Evolutionary conservation across 2,888 invertebrate genomes (phyloP).

Genomic region (Meta bourneti): DNA sequence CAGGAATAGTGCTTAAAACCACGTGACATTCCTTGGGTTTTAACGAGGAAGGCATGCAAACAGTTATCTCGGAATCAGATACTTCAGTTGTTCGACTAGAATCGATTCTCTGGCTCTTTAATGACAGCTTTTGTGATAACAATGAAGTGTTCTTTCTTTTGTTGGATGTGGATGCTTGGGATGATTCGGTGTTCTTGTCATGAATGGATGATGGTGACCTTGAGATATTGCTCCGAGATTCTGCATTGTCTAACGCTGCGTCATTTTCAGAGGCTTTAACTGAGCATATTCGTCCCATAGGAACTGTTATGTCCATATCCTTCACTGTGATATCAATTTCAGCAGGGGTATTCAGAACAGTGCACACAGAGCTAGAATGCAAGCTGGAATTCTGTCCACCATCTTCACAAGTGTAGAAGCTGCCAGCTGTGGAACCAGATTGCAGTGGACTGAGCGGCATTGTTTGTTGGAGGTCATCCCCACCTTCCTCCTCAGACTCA

Average conservation of each 20-base stretch:
- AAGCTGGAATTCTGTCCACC: neutral
- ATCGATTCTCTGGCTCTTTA: constrained; percentile 30
- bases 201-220: neutral
- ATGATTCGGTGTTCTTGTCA: neutral
- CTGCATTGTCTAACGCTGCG: neutral
- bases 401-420: constrained; percentile 40
- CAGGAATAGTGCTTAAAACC: neutral
- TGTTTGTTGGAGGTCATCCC: neutral
- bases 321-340: neutral
- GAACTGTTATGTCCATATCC: neutral
- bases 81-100: neutral
- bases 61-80: neutral
- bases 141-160: constrained; percentile 27
- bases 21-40: neutral
- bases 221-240: neutral
- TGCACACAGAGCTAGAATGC: neutral
- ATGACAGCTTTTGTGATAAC: constrained; percentile 40
- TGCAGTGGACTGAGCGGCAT: neutral
- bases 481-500: too few relatives aligned
- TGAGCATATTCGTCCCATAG: neutral
- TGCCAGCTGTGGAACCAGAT: neutral
- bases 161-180: neutral
- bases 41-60: neutral
- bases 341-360: neutral
- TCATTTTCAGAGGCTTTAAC: neutral